These are phyloP conservation scores for Montipora efflorescens DNA, from an alignment of 64 coral and sea anemone species.

Conservation along the genomic window DNA sequence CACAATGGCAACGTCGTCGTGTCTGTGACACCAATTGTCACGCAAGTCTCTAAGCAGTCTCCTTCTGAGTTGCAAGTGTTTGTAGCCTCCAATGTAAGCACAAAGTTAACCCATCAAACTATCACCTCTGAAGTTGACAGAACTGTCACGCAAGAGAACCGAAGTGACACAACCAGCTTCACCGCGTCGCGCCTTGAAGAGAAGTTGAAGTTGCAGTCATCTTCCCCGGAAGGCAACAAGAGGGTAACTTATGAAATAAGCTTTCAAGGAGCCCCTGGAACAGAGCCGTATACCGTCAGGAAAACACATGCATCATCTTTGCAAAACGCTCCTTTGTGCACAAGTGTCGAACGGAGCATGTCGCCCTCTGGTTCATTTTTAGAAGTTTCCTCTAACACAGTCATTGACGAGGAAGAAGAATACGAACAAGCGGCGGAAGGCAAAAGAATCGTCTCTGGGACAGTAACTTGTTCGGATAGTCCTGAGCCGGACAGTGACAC, in stretches of 20 bases:
- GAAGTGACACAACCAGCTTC: neutral
- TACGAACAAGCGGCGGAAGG: neutral
- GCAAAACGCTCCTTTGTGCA: neutral
- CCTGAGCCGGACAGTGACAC: constrained; percentile 59
- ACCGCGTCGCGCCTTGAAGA: constrained; percentile 18
- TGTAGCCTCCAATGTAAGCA: constrained; percentile 46
- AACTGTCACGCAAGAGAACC: constrained; percentile 32
- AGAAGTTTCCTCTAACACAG: constrained; percentile 31
- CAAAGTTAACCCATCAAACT: constrained; percentile 4
- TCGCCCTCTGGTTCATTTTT: constrained; percentile 19
- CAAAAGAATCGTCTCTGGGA: neutral
- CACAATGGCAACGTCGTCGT: neutral
- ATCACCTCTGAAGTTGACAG: constrained; percentile 15
- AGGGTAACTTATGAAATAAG: constrained; percentile 43
- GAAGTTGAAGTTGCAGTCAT: neutral
- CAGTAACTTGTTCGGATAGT: neutral
- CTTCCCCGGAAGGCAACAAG: neutral
- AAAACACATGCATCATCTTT: neutral
- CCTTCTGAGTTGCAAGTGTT: neutral
- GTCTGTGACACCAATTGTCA: constrained; percentile 30
- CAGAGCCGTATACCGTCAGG: constrained; percentile 11
- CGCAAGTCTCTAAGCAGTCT: neutral
- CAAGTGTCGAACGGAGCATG: neutral
- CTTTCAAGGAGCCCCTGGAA: constrained; percentile 23
- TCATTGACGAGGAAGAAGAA: constrained; percentile 48